Conservation (phyloP, 2,113 vertebrate species). For the Cryptotis parvus region DNA sequence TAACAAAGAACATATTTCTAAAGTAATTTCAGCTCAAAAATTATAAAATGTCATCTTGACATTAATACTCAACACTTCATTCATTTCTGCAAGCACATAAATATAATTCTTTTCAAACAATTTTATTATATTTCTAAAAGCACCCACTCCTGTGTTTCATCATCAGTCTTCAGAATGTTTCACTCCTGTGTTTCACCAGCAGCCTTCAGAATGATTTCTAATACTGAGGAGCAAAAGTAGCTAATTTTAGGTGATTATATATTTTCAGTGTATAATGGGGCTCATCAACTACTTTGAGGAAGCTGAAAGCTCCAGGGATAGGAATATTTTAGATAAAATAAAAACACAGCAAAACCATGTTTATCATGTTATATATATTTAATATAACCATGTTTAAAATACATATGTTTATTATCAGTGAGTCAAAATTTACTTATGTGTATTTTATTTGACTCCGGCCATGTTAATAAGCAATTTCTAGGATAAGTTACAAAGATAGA, state of each 20-base stretch:
- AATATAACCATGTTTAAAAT: no score
- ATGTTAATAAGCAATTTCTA: neutral
- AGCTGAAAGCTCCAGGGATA: neutral
- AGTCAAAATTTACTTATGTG: neutral
- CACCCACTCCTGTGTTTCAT: neutral
- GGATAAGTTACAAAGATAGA: no score
- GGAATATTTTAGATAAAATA: neutral
- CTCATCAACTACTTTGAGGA: neutral
- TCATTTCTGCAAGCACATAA: neutral
- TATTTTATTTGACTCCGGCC: neutral
- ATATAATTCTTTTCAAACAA: neutral
- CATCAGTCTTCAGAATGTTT: neutral
- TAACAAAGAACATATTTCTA: constrained; percentile 37
- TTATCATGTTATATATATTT: no score
- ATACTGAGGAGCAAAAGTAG: neutral
- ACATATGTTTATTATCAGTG: no score
- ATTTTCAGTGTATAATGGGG: neutral
- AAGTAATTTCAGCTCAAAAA: neutral
- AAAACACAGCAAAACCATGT: neutral
- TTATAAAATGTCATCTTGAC: neutral
- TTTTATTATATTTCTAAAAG: neutral
- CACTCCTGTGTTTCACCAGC: neutral
- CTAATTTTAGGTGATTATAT: neutral
- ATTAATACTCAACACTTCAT: neutral
- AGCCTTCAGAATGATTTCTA: neutral